A percentile compares a stretch with the other conserved stretches of the same genome.
These are phyloP conservation scores for Toxonevra muliebris DNA, from an alignment of 2,888 invertebrate species.

Conservation along the genomic window DNA sequence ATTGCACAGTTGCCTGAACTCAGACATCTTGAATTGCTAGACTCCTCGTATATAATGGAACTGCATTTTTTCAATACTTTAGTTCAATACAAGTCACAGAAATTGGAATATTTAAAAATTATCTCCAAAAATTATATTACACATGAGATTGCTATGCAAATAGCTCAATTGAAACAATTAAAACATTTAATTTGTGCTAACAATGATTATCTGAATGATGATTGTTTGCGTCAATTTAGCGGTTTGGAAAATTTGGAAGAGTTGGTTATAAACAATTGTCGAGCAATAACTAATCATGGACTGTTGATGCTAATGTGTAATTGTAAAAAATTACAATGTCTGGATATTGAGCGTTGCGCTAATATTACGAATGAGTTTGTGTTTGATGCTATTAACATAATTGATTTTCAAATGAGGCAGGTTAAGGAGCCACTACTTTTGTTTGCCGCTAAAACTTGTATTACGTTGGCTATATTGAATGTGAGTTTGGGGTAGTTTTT, in stretches of 20 bases:
- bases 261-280: conserved; percentile 20
- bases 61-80: conserved; percentile 23
- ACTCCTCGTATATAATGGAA: conserved; percentile 16
- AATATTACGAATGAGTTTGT: conserved; percentile 22
- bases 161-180: conserved; percentile 16
- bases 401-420: too few species aligned
- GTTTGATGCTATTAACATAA: too few species aligned
- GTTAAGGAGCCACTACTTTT: too few species aligned
- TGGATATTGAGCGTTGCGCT: conserved; percentile 19
- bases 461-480: too few species aligned
- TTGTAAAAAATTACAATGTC: conserved; percentile 1
- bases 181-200: conserved; percentile 17
- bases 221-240: conserved; percentile 20
- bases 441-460: too few species aligned
- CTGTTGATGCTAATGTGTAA: conserved; percentile 18
- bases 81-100: conserved; percentile 25
- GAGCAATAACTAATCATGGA: conserved; percentile 12
- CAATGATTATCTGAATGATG: conserved; percentile 25
- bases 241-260: conserved; percentile 1
- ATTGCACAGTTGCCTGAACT: conserved; percentile 28
- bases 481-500: too few species aligned
- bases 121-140: conserved; percentile 21
- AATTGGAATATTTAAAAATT: conserved; percentile 15
- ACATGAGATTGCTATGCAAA: conserved; percentile 25
- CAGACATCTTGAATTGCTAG: conserved; percentile 23